phyloP scores from a whole-genome alignment of 2,113 vertebrate species.

The Corydoras sp. region DNA sequence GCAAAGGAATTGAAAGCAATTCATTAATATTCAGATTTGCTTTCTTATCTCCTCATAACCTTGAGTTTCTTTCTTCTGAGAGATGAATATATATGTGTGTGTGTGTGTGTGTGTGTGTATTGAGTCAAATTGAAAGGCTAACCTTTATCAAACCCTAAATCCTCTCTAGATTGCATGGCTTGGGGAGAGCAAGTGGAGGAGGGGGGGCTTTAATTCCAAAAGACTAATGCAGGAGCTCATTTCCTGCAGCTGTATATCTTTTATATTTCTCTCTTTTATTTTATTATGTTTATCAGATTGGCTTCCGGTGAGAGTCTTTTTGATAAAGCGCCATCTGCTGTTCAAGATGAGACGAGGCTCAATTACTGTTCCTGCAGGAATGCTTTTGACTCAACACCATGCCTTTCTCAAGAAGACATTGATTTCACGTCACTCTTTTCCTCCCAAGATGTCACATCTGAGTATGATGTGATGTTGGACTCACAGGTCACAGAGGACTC shows the following conservation, averaged over 20 bases:
- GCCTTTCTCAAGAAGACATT: constrained; percentile 56
- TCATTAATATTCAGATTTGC: constrained; percentile 29
- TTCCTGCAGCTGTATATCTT: constrained; percentile 34
- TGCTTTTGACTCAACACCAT: constrained; percentile 46
- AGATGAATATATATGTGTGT: constrained; percentile 21
- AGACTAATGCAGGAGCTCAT: constrained; percentile 37
- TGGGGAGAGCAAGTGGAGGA: background rate
- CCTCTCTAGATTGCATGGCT: constrained; percentile 32
- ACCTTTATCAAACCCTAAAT: constrained; percentile 48
- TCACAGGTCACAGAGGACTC: background rate
- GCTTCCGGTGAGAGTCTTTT: constrained; percentile 71
- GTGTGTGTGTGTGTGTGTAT: background rate
- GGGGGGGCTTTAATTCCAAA: constrained; percentile 36
- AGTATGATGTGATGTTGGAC: constrained; percentile 43
- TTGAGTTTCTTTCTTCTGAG: constrained; percentile 30
- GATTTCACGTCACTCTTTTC: constrained; percentile 68
- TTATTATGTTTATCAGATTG: constrained; percentile 56
- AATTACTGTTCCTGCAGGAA: constrained; percentile 65
- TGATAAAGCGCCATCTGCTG: constrained; percentile 55
- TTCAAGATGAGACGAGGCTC: constrained; percentile 43
- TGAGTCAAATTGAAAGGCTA: constrained; percentile 36
- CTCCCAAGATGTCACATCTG: constrained; percentile 66
- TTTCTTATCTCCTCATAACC: constrained; percentile 31
- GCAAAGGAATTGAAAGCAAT: background rate
- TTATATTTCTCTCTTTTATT: constrained; percentile 26